Evolutionary conservation across 2,113 vertebrate genomes (phyloP).

Genomic region (Ammodramus savannarum): DNA sequence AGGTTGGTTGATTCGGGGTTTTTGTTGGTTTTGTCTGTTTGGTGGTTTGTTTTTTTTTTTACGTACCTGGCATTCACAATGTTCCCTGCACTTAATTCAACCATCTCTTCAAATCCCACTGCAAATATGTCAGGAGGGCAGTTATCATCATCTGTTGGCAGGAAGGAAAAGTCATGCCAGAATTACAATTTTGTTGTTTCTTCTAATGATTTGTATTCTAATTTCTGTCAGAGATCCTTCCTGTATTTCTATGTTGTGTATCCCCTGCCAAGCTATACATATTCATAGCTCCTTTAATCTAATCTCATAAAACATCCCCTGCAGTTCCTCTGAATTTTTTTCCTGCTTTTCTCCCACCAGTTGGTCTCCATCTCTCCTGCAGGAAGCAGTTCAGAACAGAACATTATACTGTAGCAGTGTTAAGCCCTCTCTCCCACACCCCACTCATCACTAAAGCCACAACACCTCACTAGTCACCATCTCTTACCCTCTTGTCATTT

Average conservation of each 20-base stretch:
- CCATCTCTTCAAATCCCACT: conserved; percentile 84
- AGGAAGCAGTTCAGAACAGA: conserved; percentile 14
- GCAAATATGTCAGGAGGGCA: conserved; percentile 79
- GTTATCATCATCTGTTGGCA: conserved; percentile 62
- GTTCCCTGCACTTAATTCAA: conserved; percentile 81
- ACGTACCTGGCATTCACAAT: conserved; percentile 81
- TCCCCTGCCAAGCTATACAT: conserved; percentile 26
- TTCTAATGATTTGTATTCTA: background rate
- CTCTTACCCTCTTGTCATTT: background rate
- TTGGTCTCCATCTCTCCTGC: conserved; percentile 7
- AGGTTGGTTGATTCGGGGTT: background rate
- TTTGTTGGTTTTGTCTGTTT: background rate
- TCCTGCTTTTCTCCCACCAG: conserved; percentile 24
- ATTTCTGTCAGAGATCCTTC: conserved; percentile 24
- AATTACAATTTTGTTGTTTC: background rate
- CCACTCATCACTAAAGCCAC: background rate
- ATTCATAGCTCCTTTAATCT: conserved; percentile 52
- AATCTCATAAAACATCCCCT: conserved; percentile 48
- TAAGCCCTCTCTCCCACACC: background rate
- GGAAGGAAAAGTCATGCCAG: background rate
- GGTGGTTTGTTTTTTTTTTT: background rate
- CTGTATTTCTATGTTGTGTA: background rate
- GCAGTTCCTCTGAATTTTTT: conserved; percentile 15
- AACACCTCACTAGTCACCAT: background rate
- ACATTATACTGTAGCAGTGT: background rate